Evolutionary conservation across 1,140 invertebrate species (phyloP), one percentile per base, ranked within the genome.

Genomic region (Cydia fagiglandana): DNA sequence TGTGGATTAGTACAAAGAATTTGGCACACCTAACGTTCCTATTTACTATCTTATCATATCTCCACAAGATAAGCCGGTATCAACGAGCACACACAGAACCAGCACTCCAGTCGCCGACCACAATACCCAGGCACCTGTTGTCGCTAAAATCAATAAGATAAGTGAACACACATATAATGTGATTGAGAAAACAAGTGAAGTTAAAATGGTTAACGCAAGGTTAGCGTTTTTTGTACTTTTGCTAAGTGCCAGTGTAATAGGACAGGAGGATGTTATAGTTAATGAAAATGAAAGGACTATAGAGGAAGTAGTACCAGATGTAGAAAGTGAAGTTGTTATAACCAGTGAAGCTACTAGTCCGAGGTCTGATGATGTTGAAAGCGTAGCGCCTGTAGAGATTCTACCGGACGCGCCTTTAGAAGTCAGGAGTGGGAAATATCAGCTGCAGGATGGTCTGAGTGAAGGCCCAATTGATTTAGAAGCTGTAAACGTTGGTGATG

Each of bases 31-130:
- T 86, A 90, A 84, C 87, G 88, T 84, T 86, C 88, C 90, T 90
- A 88, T 91, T 92, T 88, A 78, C 82, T 91, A 92, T 91, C 91
- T 91, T 91, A 92, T 92, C 90, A 85, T 87, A 87, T 90, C 85
- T 88, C 80, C 75, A 73, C 53, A 79, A 84, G 89, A 92, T 92
- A 92, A 91, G 78, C 70, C 73, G 77, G 82, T 88, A 89, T 91
- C 89, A 91, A 83, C 82, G 83, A 83, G 87, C 88, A 89, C 89
- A 92, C 89, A 86, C 83, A 83, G 82, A 86, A 85, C 83, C 75
- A 75, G 75, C 83, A 85, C 84, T 85, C 78, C 83, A 91, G 89
- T 91, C 84, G 78, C 76, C 77, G 81, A 80, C 83, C 76, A 89
- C 87, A 87, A 86, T 88, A 88, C 78, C 79, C 53, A 77, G 78